A percentile compares a stretch with the other conserved stretches of the same genome.
Evolutionary conservation across 2,113 vertebrate species (phyloP).

Genomic region (Tringa solitaria): DNA sequence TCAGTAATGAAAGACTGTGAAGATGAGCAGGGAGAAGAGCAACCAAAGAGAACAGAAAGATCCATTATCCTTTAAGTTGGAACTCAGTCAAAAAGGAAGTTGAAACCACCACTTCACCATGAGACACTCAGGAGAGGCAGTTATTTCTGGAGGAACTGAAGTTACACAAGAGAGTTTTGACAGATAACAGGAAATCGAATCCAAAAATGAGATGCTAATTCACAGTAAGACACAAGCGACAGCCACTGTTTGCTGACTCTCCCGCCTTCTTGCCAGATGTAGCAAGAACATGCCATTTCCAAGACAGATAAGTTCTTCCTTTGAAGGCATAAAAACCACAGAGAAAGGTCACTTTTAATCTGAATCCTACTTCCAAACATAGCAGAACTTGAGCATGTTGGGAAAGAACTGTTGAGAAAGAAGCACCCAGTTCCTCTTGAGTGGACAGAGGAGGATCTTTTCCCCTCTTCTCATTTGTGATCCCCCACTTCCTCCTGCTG

Average conservation of each 20-base stretch:
- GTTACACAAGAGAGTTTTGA: conserved; percentile 53
- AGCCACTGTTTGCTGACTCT: conserved; percentile 18
- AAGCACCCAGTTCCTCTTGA: not conserved
- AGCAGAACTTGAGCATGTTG: not conserved
- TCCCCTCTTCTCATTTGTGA: not conserved
- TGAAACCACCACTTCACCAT: conserved; percentile 28
- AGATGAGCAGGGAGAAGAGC: conserved; percentile 13
- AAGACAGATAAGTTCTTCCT: not conserved
- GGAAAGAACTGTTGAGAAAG: not conserved
- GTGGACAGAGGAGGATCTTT: not conserved
- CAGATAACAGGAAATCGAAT: conserved; percentile 45
- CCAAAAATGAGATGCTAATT: conserved; percentile 54
- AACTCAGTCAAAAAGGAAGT: conserved; percentile 43
- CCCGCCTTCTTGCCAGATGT: not conserved
- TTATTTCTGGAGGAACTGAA: conserved; percentile 61
- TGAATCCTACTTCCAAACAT: not conserved
- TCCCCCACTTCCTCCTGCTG: not conserved
- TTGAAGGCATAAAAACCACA: not conserved
- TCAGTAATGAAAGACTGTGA: conserved; percentile 13
- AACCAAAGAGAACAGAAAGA: conserved; percentile 33
- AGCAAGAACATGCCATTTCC: conserved; percentile 15
- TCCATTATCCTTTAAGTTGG: conserved; percentile 32
- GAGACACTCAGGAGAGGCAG: conserved; percentile 9
- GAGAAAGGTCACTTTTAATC: not conserved
- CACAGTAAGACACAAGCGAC: not conserved